Conservation (phyloP, 2,888 invertebrate genomes). For the Stictocephala bisonia region DNA sequence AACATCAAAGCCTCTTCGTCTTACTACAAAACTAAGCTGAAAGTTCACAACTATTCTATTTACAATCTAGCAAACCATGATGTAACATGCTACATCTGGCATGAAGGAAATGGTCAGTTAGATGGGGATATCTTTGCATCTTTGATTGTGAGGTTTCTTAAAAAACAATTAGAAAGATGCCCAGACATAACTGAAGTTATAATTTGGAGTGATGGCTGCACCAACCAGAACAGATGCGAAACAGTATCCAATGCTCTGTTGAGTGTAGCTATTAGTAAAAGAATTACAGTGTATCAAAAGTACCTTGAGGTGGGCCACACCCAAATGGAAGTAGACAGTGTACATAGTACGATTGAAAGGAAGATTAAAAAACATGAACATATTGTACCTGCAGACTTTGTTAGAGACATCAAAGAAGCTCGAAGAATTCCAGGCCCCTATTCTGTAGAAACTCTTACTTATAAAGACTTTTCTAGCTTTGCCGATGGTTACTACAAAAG, state of each 20-base stretch:
- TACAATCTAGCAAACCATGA: constrained; percentile 12
- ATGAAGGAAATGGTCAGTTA: constrained; percentile 28
- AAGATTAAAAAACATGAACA: constrained; percentile 39
- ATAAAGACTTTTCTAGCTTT: constrained; percentile 32
- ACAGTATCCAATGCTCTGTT: constrained; percentile 32
- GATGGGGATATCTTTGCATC: constrained; percentile 17
- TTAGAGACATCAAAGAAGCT: constrained; percentile 4
- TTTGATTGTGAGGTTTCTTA: constrained; percentile 4
- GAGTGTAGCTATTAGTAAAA: neutral
- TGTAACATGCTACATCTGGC: constrained; percentile 31
- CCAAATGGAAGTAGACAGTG: constrained; percentile 29
- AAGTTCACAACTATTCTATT: constrained; percentile 30
- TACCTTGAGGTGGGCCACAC: constrained; percentile 32
- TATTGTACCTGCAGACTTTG: constrained; percentile 27
- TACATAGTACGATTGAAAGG: constrained; percentile 15
- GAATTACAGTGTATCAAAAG: constrained; percentile 22
- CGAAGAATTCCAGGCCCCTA: constrained; percentile 11
- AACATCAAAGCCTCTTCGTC: constrained; percentile 33
- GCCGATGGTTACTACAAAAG: constrained; percentile 39
- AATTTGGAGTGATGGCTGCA: constrained; percentile 35
- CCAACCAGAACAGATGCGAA: constrained; percentile 34
- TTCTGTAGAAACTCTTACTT: constrained; percentile 24
- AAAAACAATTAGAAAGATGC: neutral
- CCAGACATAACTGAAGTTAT: constrained; percentile 22
- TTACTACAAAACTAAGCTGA: constrained; percentile 43